Conservation (phyloP, 2,797 vertebrate species). For the Erithacus rubecula region DNA sequence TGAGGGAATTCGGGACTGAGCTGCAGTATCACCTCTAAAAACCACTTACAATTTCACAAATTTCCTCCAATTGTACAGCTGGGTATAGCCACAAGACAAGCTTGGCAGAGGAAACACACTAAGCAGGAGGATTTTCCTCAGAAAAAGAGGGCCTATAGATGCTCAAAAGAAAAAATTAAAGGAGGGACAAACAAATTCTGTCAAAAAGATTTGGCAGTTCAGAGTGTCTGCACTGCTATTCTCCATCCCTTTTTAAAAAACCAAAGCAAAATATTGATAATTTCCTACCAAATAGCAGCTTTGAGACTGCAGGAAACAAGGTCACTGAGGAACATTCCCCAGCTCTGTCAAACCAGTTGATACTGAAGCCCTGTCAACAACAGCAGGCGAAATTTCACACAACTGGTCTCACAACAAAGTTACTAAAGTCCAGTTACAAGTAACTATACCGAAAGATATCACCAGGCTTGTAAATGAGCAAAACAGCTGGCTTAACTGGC, state of each 20-base stretch:
- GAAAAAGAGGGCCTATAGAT: background rate
- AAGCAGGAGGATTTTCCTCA: background rate
- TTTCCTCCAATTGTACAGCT: background rate
- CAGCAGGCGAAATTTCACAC: background rate
- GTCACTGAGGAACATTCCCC: background rate
- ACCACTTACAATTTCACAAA: background rate
- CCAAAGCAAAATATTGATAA: background rate
- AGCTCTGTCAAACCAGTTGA: background rate
- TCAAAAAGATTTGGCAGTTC: background rate
- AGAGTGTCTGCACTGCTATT: background rate
- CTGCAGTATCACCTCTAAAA: background rate
- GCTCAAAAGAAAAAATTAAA: background rate
- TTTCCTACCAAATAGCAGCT: background rate
- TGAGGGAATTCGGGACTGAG: background rate
- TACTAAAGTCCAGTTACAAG: background rate
- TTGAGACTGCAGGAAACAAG: background rate
- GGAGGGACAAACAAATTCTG: background rate
- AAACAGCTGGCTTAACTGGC: background rate
- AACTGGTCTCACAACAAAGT: background rate
- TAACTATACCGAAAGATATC: background rate
- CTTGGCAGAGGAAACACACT: background rate
- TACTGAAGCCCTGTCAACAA: background rate
- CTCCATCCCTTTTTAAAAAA: background rate
- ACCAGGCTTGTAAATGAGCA: background rate
- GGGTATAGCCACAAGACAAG: fast-evolving